phyloP scores from a whole-genome alignment of 2,888 invertebrate genomes.

The Cheilosia pagana region DNA sequence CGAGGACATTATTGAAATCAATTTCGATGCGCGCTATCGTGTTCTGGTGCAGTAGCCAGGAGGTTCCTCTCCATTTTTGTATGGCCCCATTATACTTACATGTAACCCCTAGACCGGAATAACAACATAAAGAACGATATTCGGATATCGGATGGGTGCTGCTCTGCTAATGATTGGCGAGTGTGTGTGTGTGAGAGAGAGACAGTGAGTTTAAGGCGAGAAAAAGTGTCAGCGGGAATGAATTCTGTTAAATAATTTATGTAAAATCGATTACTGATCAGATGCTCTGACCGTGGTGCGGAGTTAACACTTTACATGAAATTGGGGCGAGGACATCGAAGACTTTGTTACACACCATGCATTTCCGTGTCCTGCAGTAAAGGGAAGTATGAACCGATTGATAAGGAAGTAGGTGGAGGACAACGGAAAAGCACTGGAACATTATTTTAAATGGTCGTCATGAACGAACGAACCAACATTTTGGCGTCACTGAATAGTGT shows the following conservation, averaged over 20 bases:
- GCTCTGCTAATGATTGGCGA: conserved; percentile 52
- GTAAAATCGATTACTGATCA: conserved; percentile 64
- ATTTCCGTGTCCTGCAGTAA: conserved; percentile 36
- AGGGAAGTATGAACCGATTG: conserved; percentile 27
- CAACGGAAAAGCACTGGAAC: conserved; percentile 16
- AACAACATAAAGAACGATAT: conserved; percentile 67
- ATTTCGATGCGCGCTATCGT: conserved; percentile 55
- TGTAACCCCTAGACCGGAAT: conserved; percentile 65
- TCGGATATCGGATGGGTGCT: conserved; percentile 33
- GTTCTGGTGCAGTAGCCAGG: background rate
- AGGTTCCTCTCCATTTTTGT: conserved; percentile 42
- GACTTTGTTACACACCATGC: conserved; percentile 48
- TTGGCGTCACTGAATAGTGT: conserved; percentile 15
- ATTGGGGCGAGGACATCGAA: conserved; percentile 8
- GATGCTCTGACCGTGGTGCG: conserved; percentile 41
- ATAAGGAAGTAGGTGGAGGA: conserved; percentile 46
- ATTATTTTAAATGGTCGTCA: conserved; percentile 22
- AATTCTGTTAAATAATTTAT: conserved; percentile 67
- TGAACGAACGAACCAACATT: background rate
- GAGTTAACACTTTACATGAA: conserved; percentile 53
- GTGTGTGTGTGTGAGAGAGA: background rate
- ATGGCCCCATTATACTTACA: conserved; percentile 26
- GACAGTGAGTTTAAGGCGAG: background rate
- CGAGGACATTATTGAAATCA: conserved; percentile 74
- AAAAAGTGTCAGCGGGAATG: conserved; percentile 51